These are phyloP conservation scores for Atopsyche davidsoni DNA, from an alignment of 1,140 invertebrate species.

Conservation along the genomic window DNA sequence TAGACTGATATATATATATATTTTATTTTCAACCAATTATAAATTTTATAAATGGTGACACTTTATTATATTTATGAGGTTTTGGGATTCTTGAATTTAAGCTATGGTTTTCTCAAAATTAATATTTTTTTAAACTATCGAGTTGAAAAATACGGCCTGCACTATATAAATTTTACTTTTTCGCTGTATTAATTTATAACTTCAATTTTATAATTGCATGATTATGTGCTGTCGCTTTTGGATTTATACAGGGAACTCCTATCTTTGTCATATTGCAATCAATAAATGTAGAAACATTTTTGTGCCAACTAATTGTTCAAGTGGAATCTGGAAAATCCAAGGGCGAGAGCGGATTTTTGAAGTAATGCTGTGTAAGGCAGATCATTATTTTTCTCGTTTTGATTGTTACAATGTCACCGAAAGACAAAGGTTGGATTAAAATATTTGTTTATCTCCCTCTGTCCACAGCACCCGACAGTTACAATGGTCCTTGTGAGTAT, in stretches of 20 bases:
- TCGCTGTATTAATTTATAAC: conserved; percentile 14
- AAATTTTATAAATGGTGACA: no score
- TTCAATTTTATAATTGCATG: conserved; percentile 28
- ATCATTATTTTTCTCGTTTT: not conserved
- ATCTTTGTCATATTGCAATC: no score
- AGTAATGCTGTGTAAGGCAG: not conserved
- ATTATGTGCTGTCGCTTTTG: conserved; percentile 28
- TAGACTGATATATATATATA: no score
- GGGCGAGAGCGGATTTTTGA: conserved; percentile 9
- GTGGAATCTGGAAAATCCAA: conserved; percentile 16
- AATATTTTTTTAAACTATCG: conserved; percentile 12
- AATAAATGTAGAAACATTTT: conserved; percentile 2
- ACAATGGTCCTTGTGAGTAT: conserved; percentile 82
- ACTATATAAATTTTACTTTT: conserved; percentile 9
- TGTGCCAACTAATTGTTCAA: not conserved
- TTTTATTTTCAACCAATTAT: no score
- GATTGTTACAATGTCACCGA: not conserved
- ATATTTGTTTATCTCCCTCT: conserved; percentile 34
- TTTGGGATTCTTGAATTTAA: conserved; percentile 19
- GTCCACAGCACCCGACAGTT: conserved; percentile 71
- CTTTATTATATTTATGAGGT: no score
- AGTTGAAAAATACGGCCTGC: not conserved
- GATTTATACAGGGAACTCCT: conserved; percentile 16
- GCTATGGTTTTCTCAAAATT: conserved; percentile 20
- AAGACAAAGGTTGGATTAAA: conserved; percentile 34